Base-by-base conservation (phyloP, 2,888 invertebrate species). In the Hololepta plana region DNA sequence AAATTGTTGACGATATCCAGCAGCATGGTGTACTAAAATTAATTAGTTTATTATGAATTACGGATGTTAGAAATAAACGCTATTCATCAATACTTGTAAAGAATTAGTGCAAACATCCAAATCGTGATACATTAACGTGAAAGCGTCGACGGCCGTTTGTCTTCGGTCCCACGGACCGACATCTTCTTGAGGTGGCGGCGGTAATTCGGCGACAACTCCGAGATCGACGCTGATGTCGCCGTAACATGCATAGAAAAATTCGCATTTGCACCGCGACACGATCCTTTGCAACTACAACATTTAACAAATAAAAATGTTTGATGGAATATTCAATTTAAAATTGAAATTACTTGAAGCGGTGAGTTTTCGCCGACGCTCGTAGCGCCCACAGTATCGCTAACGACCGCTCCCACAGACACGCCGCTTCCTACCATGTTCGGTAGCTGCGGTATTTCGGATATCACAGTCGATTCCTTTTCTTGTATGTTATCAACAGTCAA, bases 41-140 rank as follows among this genome's bases (percentile, higher is more conserved):
- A 19, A 32, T 10, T 5, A 12, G n/a, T n/a, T 20, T 15, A 26
- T 8, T 21, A 9, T 6, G 5, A n/a, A 12, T 15, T 4, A 15
- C 12, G 2, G 10, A 20, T 26, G n/a, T 7, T 20, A 26, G 10
- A 12, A 13, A 10, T 16, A 10, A 14, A 10, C 10, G 7, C 2
- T 5, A 8, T 25, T n/a, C 6, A 10, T n/a, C 4, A n/a, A n/a
- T 42, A 76, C 76, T 59, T 79, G 80, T 37, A 85, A 49, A 0
- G 90, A 88, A 59, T 93, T 95, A 20, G 93, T 91, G 59, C 87
- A 90, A n/a, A 93, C 90, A 49, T 95, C 91, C 16, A 98, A 64
- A 58, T 96, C 96, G 50, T 98, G 88, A 60, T 98, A 98, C 74
- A 95, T 90, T 24, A 98, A 62, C 0, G 93, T 95, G 51, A 98